Evolutionary conservation across 2,797 vertebrate genomes (phyloP).

Genomic region (Valencia hispanica): DNA sequence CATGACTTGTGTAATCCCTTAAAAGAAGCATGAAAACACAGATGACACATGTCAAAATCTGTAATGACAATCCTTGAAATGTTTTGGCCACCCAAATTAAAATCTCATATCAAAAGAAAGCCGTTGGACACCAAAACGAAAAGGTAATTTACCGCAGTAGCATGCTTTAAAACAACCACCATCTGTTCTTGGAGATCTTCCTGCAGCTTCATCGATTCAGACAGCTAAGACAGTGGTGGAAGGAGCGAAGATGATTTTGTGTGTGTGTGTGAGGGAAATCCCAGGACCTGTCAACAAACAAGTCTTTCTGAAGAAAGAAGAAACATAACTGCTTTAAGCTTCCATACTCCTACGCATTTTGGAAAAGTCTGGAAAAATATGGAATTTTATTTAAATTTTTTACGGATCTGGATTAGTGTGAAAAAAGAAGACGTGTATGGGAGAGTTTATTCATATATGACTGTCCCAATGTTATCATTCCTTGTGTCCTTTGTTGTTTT

Average conservation of each 20-base stretch:
- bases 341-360: background rate
- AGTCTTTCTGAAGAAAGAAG: background rate
- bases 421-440: background rate
- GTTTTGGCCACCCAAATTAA: background rate
- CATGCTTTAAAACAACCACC: background rate
- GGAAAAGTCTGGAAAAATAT: background rate
- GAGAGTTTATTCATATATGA: background rate
- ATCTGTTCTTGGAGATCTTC: background rate
- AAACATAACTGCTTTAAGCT: background rate
- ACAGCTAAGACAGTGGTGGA: background rate
- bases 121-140: background rate
- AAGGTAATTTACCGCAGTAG: background rate
- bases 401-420: background rate
- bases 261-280: background rate
- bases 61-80: background rate
- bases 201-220: background rate
- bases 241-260: background rate
- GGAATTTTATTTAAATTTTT: too few species aligned
- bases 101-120: background rate
- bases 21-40: background rate
- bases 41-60: background rate
- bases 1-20: background rate
- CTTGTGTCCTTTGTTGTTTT: background rate
- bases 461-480: background rate
- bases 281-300: background rate